These are phyloP conservation scores for Samia ricini DNA, from an alignment of 1,140 invertebrate genomes.

Conservation along the genomic window DNA sequence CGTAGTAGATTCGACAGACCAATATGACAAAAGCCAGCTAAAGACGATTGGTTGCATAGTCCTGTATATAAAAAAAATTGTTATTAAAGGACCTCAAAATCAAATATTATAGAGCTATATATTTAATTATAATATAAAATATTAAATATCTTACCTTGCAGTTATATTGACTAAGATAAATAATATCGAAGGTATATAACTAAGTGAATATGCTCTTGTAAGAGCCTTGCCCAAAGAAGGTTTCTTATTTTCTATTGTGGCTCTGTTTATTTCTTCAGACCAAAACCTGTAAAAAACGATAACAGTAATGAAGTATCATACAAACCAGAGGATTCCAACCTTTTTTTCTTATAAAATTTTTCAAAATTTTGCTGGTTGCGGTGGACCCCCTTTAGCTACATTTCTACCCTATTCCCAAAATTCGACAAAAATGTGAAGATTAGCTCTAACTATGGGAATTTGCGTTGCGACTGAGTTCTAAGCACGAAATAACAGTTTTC, in stretches of 20 bases:
- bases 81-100: background rate
- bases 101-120: background rate
- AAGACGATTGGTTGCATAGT: slow-evolving; percentile 76
- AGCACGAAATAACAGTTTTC: too few relatives aligned
- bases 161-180: background rate
- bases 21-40: slow-evolving; percentile 78
- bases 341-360: too few relatives aligned
- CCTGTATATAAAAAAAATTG: slow-evolving; percentile 30
- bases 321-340: background rate
- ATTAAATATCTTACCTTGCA: background rate
- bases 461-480: too few relatives aligned
- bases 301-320: background rate
- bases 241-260: background rate
- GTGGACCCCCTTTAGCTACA: too few relatives aligned
- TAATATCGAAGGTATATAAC: background rate
- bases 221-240: background rate
- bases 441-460: too few relatives aligned
- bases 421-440: too few relatives aligned
- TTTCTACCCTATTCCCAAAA: too few relatives aligned
- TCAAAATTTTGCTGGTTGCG: too few relatives aligned
- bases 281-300: background rate
- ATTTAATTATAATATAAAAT: background rate
- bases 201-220: background rate
- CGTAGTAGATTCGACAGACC: slow-evolving; percentile 50
- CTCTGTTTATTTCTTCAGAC: background rate